These are phyloP conservation scores for Tetragonula carbonaria DNA, from an alignment of 2,888 invertebrate genomes.

Conservation along the genomic window DNA sequence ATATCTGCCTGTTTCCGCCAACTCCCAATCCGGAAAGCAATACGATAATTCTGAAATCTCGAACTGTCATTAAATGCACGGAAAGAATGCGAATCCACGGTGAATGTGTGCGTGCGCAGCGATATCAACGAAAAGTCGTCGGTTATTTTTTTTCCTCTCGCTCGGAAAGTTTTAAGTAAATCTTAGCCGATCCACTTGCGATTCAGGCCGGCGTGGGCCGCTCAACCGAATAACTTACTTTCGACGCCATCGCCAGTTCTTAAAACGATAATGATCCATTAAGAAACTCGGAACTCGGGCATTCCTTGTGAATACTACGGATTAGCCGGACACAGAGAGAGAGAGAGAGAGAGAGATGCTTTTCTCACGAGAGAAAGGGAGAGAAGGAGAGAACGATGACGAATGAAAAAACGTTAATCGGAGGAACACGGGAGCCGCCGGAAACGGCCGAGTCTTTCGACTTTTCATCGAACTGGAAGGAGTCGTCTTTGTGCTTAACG, in stretches of 20 bases:
- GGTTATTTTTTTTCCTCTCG: conserved; percentile 36
- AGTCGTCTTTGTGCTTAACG: conserved; percentile 72
- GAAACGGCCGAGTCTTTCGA: conserved; percentile 68
- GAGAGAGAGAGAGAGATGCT: conserved; percentile 14
- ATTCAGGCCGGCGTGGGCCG: conserved; percentile 53
- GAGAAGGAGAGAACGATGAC: neutral
- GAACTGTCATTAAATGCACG: neutral
- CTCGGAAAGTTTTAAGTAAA: conserved; percentile 64
- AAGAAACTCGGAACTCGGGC: conserved; percentile 67
- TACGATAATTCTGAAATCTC: neutral
- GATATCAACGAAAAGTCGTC: conserved; percentile 14
- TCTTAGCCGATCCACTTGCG: conserved; percentile 65
- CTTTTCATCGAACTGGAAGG: conserved; percentile 73
- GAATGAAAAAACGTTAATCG: conserved; percentile 61
- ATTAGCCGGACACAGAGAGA: conserved; percentile 10
- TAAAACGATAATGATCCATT: conserved; percentile 70
- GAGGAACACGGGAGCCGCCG: conserved; percentile 56
- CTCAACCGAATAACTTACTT: conserved; percentile 67
- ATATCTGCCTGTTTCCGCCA: too few relatives aligned
- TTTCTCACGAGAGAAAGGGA: conserved; percentile 21
- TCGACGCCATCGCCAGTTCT: conserved; percentile 58
- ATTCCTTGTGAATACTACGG: conserved; percentile 61
- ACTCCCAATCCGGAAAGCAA: neutral
- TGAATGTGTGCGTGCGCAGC: neutral
- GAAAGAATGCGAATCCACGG: neutral